Percentiles rank a stretch among this genome's conserved stretches.
Conservation (phyloP, 2,888 invertebrate species). For the Zaprionus lineosus region DNA sequence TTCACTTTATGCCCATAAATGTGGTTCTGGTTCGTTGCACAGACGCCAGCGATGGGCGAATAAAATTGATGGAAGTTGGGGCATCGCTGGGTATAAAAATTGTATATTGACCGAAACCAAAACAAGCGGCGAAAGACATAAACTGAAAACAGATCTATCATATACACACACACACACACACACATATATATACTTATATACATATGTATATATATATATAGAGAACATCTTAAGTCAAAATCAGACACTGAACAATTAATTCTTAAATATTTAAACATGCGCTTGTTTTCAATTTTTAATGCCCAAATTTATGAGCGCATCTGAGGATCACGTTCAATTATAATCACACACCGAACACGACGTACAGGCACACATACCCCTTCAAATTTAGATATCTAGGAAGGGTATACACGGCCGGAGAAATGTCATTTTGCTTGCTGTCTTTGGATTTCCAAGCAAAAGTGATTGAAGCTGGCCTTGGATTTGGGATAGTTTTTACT, state of each 20-base stretch:
- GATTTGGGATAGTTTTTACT: too few relatives aligned
- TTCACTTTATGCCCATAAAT: too few relatives aligned
- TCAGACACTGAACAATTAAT: conserved; percentile 51
- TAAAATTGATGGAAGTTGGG: background rate
- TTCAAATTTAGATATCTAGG: too few relatives aligned
- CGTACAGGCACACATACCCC: conserved; percentile 36
- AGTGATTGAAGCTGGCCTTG: too few relatives aligned
- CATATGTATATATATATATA: conserved; percentile 17
- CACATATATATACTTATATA: conserved; percentile 38
- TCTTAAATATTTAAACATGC: conserved; percentile 30
- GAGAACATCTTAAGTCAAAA: conserved; percentile 38
- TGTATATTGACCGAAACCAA: conserved; percentile 5
- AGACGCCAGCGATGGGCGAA: conserved; percentile 22
- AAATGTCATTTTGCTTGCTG: too few relatives aligned
- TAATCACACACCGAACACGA: conserved; percentile 26
- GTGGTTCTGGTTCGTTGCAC: conserved; percentile 50
- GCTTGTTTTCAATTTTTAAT: conserved; percentile 51
- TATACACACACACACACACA: too few relatives aligned
- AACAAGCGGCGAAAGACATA: too few relatives aligned
- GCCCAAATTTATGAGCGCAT: conserved; percentile 58
- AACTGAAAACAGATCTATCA: too few relatives aligned
- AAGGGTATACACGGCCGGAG: too few relatives aligned
- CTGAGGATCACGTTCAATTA: conserved; percentile 44
- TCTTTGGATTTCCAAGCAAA: too few relatives aligned
- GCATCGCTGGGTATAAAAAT: conserved; percentile 16